Conservation (phyloP, 1,140 invertebrate genomes). For the Hesperophylax magnus region DNA sequence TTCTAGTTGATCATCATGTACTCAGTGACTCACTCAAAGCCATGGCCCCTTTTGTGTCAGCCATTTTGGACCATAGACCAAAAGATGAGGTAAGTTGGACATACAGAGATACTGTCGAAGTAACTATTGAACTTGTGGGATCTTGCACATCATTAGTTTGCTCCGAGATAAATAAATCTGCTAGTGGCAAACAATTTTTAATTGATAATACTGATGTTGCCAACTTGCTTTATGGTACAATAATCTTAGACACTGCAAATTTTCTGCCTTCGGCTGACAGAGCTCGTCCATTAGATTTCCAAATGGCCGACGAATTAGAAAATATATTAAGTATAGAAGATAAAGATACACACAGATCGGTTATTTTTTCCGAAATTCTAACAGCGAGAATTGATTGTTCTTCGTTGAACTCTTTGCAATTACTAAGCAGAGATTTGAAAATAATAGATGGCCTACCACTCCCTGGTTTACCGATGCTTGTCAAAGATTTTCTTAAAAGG, state of each 20-base stretch:
- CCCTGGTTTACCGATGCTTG: slow-evolving; percentile 72
- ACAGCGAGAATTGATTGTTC: slow-evolving; percentile 74
- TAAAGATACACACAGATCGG: slow-evolving; percentile 55
- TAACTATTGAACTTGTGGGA: slow-evolving; percentile 75
- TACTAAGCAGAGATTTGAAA: slow-evolving; percentile 79
- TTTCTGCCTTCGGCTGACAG: slow-evolving; percentile 74
- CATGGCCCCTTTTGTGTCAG: slow-evolving; percentile 65
- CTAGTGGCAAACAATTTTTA: slow-evolving; percentile 60
- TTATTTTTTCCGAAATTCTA: slow-evolving; percentile 70
- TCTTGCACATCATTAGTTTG: slow-evolving; percentile 74
- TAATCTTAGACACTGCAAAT: slow-evolving; percentile 82
- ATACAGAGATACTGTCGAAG: slow-evolving; percentile 60
- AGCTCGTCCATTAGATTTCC: slow-evolving; percentile 74
- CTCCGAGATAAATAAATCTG: neutral
- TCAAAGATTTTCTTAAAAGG: slow-evolving; percentile 59
- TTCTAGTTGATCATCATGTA: slow-evolving; percentile 85
- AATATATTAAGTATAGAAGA: slow-evolving; percentile 58
- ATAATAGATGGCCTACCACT: slow-evolving; percentile 72
- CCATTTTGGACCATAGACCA: slow-evolving; percentile 83
- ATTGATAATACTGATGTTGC: slow-evolving; percentile 54
- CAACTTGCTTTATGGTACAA: slow-evolving; percentile 73
- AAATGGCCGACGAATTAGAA: slow-evolving; percentile 68
- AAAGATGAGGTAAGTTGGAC: slow-evolving; percentile 68
- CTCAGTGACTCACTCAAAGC: slow-evolving; percentile 66
- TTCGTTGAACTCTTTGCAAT: slow-evolving; percentile 69